Percentiles rank a stretch among this genome's conserved stretches.
phyloP scores from a whole-genome alignment of 2,888 invertebrate genomes.

The Anarsia innoxiella region DNA sequence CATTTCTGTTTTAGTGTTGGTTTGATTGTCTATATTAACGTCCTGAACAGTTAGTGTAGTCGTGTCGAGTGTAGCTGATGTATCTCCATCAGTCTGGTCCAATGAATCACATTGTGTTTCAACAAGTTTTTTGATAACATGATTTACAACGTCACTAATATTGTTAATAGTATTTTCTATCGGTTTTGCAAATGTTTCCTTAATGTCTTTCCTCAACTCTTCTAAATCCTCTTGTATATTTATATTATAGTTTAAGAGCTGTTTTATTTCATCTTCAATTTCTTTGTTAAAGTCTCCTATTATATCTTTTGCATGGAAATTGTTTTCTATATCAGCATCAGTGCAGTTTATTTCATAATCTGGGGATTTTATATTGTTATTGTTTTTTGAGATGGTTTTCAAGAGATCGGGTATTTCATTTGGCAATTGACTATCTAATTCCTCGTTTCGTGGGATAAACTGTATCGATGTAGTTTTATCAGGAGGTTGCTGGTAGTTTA shows the following conservation, averaged over 20 bases:
- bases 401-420: constrained; percentile 62
- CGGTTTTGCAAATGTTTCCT: constrained; percentile 65
- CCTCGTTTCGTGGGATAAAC: constrained; percentile 23
- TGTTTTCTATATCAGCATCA: constrained; percentile 63
- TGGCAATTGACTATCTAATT: constrained; percentile 34
- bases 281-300: constrained; percentile 77
- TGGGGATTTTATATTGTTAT: constrained; percentile 43
- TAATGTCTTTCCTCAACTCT: constrained; percentile 65
- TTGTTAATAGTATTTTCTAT: constrained; percentile 70
- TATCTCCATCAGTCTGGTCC: constrained; percentile 29
- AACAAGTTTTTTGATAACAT: constrained; percentile 66
- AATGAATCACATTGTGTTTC: constrained; percentile 46
- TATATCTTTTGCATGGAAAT: constrained; percentile 64
- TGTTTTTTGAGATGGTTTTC: constrained; percentile 57
- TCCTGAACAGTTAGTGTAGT: neutral
- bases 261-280: constrained; percentile 74
- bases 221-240: constrained; percentile 66
- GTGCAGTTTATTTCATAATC: constrained; percentile 46
- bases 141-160: constrained; percentile 69
- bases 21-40: constrained; percentile 54
- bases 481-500: too few species aligned
- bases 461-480: constrained; percentile 26
- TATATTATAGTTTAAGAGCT: constrained; percentile 62
- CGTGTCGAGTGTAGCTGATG: constrained; percentile 12
- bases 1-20: constrained; percentile 56